These are phyloP conservation scores for Carassius gibelio DNA, from an alignment of 2,113 vertebrate genomes.

Conservation along the genomic window DNA sequence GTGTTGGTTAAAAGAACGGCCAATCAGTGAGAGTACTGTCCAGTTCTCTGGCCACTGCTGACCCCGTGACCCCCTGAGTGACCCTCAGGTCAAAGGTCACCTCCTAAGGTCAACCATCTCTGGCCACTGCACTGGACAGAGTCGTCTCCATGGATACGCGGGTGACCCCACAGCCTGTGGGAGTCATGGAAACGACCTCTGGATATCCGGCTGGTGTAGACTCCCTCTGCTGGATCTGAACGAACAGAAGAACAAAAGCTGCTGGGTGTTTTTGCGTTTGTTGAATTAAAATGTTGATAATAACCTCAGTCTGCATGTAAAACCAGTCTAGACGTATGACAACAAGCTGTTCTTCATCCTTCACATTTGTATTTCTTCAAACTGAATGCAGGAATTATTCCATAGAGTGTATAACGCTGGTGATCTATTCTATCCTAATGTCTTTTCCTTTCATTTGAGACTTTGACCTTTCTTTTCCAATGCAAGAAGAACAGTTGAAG, in stretches of 20 bases:
- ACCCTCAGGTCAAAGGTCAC: constrained; percentile 69
- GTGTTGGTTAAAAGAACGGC: constrained; percentile 72
- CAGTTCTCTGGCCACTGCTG: constrained; percentile 68
- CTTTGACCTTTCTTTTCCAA: neutral
- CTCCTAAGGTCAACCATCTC: constrained; percentile 69
- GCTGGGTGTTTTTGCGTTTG: neutral
- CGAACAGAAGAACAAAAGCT: neutral
- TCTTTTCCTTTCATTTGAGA: neutral
- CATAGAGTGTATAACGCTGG: neutral
- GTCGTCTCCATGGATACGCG: constrained; percentile 55
- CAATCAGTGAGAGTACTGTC: constrained; percentile 77
- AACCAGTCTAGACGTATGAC: neutral
- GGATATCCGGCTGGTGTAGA: neutral
- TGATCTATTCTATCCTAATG: neutral
- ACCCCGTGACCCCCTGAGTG: constrained; percentile 65
- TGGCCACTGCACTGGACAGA: constrained; percentile 56
- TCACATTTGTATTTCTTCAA: neutral
- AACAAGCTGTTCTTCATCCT: too few species aligned
- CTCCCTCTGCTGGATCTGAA: constrained; percentile 48
- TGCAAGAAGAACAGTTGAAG: neutral
- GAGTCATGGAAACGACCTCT: constrained; percentile 48
- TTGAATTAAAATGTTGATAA: neutral
- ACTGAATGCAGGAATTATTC: neutral
- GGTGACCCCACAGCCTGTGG: constrained; percentile 44
- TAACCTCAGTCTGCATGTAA: neutral